These are phyloP conservation scores for Monopis laevigella DNA, from an alignment of 2,888 invertebrate genomes.

Conservation along the genomic window DNA sequence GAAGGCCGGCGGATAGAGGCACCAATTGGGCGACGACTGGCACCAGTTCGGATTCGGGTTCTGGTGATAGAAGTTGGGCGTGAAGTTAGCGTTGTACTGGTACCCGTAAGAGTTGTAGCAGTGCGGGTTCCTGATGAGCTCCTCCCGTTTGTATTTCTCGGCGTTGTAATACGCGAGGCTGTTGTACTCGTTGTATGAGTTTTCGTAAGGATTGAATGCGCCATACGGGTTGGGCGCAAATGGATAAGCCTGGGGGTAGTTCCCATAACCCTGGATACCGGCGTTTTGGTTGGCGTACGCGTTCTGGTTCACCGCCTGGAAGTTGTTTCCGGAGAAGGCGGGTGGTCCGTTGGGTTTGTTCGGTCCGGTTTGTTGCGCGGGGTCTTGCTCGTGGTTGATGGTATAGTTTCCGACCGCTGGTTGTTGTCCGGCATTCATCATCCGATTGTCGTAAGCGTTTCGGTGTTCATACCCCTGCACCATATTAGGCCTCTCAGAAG, in stretches of 20 bases:
- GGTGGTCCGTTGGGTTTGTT: conserved; percentile 35
- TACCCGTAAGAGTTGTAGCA: conserved; percentile 68
- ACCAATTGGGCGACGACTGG: conserved; percentile 71
- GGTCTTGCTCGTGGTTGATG: conserved; percentile 51
- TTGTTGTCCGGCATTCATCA: conserved; percentile 28
- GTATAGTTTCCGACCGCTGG: conserved; percentile 47
- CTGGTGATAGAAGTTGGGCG: conserved; percentile 63
- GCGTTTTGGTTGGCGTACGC: conserved; percentile 45
- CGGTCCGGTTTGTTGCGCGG: conserved; percentile 32
- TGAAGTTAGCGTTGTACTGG: conserved; percentile 63
- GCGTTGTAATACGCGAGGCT: conserved; percentile 62
- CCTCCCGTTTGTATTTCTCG: conserved; percentile 63
- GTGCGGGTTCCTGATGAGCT: conserved; percentile 56
- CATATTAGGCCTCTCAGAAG: conserved; percentile 52
- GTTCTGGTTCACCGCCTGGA: conserved; percentile 48
- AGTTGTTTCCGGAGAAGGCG: conserved; percentile 47
- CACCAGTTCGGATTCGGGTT: conserved; percentile 60
- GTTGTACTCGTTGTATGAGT: conserved; percentile 60
- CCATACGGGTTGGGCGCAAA: conserved; percentile 58
- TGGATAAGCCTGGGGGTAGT: conserved; percentile 47
- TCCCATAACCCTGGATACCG: conserved; percentile 48
- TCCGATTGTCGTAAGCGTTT: conserved; percentile 48
- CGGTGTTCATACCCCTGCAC: conserved; percentile 53
- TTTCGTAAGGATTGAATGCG: conserved; percentile 61
- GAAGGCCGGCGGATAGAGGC: conserved; percentile 67